A percentile compares a stretch with the other conserved stretches of the same genome.
Conservation (phyloP, 2,797 vertebrate genomes). For the Benthosema pterotum region DNA sequence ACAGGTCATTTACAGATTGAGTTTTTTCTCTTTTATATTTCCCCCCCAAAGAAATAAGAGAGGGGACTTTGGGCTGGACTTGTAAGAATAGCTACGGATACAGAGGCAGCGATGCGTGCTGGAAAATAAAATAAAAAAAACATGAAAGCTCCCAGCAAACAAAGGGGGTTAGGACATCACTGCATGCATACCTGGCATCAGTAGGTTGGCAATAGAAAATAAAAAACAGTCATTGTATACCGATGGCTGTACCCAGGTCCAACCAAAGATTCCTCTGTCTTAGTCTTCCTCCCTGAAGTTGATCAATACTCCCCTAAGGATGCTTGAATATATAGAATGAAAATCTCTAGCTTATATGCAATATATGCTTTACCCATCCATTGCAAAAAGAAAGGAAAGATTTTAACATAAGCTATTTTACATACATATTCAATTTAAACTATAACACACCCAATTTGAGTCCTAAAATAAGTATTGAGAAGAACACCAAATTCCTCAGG, state of each 20-base stretch:
- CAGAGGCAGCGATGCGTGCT: constrained; percentile 86
- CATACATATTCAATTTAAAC: not conserved
- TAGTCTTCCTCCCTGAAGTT: constrained; percentile 82
- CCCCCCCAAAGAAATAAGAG: constrained; percentile 48
- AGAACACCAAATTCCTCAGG: constrained; percentile 72
- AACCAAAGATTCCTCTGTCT: constrained; percentile 82
- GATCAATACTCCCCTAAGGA: constrained; percentile 80
- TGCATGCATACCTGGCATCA: constrained; percentile 83
- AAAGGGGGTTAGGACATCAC: constrained; percentile 86
- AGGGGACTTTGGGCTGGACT: constrained; percentile 86
- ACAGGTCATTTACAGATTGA: constrained; percentile 79
- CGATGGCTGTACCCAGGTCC: constrained; percentile 69
- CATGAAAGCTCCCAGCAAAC: constrained; percentile 85
- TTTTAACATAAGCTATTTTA: constrained; percentile 15
- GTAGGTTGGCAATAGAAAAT: constrained; percentile 64
- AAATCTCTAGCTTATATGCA: constrained; percentile 18
- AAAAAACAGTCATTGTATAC: constrained; percentile 59
- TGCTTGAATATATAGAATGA: constrained; percentile 34
- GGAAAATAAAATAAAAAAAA: constrained; percentile 78
- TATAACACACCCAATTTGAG: constrained; percentile 29
- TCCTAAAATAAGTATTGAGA: constrained; percentile 22
- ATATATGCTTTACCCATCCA: constrained; percentile 10
- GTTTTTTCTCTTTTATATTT: not conserved
- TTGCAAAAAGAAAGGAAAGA: constrained; percentile 27
- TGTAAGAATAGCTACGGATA: constrained; percentile 80